Percentiles rank a stretch among this genome's conserved stretches.
Conservation (phyloP, 2,797 vertebrate species). For the Loris lydekkerianus region DNA sequence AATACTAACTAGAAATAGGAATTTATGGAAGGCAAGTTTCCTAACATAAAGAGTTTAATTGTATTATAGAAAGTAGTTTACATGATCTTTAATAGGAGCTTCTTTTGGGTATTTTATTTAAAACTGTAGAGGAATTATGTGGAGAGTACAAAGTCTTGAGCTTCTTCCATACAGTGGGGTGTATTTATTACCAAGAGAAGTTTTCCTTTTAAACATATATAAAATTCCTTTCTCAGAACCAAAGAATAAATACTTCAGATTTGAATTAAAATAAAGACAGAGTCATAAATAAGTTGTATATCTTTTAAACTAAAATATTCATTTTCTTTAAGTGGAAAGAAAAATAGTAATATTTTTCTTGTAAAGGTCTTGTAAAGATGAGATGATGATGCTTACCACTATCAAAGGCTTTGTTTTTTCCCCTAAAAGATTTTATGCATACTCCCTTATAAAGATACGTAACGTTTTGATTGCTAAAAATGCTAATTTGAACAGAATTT, state of each 20-base stretch:
- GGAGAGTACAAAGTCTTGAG: not conserved
- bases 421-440: conserved; percentile 41
- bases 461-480: conserved; percentile 49
- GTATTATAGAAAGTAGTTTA: conserved; percentile 11
- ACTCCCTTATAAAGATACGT: conserved; percentile 38
- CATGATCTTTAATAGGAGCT: not conserved
- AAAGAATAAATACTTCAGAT: conserved; percentile 68
- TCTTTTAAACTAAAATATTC: conserved; percentile 31
- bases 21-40: conserved; percentile 28
- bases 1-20: conserved; percentile 45
- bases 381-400: conserved; percentile 13
- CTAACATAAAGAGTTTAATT: conserved; percentile 29
- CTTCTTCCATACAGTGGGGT: not conserved
- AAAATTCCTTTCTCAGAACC: not conserved
- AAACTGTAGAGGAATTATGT: conserved; percentile 1
- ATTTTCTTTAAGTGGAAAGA: conserved; percentile 45
- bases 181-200: conserved; percentile 12
- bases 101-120: conserved; percentile 56
- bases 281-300: conserved; percentile 13
- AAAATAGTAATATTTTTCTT: not conserved
- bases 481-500: conserved; percentile 28
- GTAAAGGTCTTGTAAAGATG: not conserved
- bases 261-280: conserved; percentile 43
- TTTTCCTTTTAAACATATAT: conserved; percentile 31
- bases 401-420: not conserved